Evolutionary conservation across 2,113 vertebrate genomes (phyloP).

Genomic region (Cyrtonyx montezumae): DNA sequence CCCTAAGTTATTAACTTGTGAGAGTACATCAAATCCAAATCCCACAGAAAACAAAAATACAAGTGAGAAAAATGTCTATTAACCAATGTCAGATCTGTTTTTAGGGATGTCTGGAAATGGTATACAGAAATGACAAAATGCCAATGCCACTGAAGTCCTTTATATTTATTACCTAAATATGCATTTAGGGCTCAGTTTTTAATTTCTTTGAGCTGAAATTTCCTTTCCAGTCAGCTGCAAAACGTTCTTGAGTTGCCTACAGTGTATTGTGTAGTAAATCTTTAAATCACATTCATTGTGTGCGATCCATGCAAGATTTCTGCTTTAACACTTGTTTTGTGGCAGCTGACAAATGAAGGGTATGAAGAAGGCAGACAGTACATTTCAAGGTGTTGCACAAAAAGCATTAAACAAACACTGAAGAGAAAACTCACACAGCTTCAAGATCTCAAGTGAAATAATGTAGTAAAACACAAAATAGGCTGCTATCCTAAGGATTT

Average conservation of each 20-base stretch:
- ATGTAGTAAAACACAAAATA: not conserved
- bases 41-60: not conserved
- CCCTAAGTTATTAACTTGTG: not conserved
- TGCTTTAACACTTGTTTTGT: conserved; percentile 24
- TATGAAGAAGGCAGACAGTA: not conserved
- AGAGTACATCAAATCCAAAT: not conserved
- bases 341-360: conserved; percentile 14
- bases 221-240: not conserved
- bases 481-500: not conserved
- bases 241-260: not conserved
- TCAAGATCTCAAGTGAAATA: not conserved
- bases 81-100: not conserved
- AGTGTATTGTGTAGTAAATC: not conserved
- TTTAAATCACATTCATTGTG: not conserved
- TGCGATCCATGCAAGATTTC: not conserved
- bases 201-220: not conserved
- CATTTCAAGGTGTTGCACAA: not conserved
- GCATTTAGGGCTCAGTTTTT: not conserved
- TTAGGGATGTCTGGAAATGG: not conserved
- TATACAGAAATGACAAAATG: not conserved
- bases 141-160: not conserved
- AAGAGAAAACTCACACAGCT: not conserved
- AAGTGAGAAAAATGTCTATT: not conserved
- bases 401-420: not conserved
- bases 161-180: not conserved